Evolutionary conservation across 2,888 invertebrate genomes (phyloP).

Genomic region (Drosophila lutescens): DNA sequence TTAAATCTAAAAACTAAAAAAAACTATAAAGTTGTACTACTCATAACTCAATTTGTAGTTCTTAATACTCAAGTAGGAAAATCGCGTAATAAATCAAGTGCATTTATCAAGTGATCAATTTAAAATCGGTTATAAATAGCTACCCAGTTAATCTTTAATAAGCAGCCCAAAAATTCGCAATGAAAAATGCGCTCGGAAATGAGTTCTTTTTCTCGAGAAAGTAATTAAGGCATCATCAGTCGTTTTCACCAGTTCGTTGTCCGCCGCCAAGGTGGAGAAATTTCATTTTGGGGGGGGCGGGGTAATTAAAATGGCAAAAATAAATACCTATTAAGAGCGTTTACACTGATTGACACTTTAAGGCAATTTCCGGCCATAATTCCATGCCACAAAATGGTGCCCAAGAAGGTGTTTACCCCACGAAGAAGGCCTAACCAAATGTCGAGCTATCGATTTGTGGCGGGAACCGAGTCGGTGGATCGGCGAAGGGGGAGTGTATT

Average conservation of each 20-base stretch:
- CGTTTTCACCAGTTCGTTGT: constrained; percentile 35
- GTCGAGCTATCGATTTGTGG: constrained; percentile 44
- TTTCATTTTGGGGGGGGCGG: constrained; percentile 18
- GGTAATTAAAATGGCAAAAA: constrained; percentile 54
- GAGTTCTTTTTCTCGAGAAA: constrained; percentile 36
- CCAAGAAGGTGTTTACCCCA: constrained; percentile 40
- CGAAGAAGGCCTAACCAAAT: constrained; percentile 34
- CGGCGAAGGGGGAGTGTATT: constrained; percentile 10
- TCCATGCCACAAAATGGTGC: constrained; percentile 45
- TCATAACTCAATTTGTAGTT: no score
- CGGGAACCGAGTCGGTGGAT: background rate
- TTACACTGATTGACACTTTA: constrained; percentile 52
- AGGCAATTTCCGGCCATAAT: constrained; percentile 52
- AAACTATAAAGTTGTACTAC: no score
- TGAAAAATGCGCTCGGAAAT: constrained; percentile 30
- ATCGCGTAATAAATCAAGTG: no score
- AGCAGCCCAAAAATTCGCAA: background rate
- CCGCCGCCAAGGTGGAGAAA: constrained; percentile 11
- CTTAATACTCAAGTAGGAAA: no score
- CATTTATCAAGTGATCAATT: constrained; percentile 9
- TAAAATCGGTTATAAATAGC: constrained; percentile 15
- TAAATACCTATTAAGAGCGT: constrained; percentile 52
- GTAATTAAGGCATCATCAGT: constrained; percentile 44
- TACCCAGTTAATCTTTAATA: constrained; percentile 9
- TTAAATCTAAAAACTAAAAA: no score